Evolutionary conservation across 2,797 vertebrate species (phyloP).

Genomic region (Amblyopsis hoosieri): DNA sequence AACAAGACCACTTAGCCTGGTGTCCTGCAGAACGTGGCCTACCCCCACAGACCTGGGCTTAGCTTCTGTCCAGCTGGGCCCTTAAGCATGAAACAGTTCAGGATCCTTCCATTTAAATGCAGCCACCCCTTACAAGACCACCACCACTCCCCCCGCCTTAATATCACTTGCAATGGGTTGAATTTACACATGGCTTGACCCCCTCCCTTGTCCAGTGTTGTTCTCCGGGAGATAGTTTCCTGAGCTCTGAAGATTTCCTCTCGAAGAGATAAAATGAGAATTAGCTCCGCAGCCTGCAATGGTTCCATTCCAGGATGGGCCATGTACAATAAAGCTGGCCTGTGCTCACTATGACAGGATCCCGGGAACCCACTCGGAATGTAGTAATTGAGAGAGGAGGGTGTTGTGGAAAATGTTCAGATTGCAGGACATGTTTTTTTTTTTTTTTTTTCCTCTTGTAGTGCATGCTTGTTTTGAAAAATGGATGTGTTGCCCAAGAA

Average conservation of each 20-base stretch:
- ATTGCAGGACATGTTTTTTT: conserved; percentile 42
- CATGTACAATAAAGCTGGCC: conserved; percentile 62
- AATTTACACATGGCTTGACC: conserved; percentile 59
- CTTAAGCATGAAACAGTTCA: conserved; percentile 1
- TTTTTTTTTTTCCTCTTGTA: conserved; percentile 29
- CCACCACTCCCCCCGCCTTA: conserved; percentile 41
- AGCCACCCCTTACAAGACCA: conserved; percentile 17
- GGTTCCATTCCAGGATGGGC: conserved; percentile 63
- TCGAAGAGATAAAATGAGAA: conserved; percentile 56
- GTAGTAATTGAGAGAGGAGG: conserved; percentile 60
- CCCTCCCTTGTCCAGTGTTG: conserved; percentile 19
- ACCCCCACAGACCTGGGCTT: conserved; percentile 27
- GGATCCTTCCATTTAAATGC: not conserved
- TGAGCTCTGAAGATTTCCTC: conserved; percentile 59
- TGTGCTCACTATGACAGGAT: conserved; percentile 54
- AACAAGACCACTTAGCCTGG: conserved; percentile 48
- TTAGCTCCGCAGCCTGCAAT: conserved; percentile 52
- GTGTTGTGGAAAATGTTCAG: conserved; percentile 50
- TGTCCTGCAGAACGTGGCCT: conserved; percentile 47
- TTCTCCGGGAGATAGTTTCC: conserved; percentile 48
- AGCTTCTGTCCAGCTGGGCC: conserved; percentile 26
- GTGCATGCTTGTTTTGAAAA: conserved; percentile 45
- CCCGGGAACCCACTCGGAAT: conserved; percentile 54
- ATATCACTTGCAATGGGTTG: conserved; percentile 55
- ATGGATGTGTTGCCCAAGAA: conserved; percentile 44